A percentile compares a stretch with the other conserved stretches of the same genome.
Evolutionary conservation across 2,888 invertebrate species (phyloP).

Genomic region (Atethmia centrago): DNA sequence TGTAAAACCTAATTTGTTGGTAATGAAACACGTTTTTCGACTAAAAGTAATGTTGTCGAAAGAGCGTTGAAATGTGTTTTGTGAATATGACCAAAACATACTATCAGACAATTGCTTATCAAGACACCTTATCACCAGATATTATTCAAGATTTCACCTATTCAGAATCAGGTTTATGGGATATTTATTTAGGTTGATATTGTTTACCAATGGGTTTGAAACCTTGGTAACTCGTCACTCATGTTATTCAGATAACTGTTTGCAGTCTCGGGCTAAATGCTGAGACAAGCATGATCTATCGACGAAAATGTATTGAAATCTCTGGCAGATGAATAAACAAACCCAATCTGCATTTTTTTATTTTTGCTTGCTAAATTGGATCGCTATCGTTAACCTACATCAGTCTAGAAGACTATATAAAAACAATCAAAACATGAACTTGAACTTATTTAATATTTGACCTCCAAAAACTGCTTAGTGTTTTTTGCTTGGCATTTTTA

Average conservation of each 20-base stretch:
- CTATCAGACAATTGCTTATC: background rate
- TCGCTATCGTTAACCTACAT: slow-evolving; percentile 11
- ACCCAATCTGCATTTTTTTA: background rate
- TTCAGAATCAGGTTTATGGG: background rate
- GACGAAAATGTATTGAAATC: background rate
- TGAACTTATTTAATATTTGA: slow-evolving; percentile 34
- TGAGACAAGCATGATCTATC: background rate
- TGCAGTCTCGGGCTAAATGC: background rate
- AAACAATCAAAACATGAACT: background rate
- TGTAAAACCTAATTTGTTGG: slow-evolving; percentile 36
- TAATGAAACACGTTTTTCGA: slow-evolving; percentile 41
- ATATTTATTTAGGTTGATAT: slow-evolving; percentile 29
- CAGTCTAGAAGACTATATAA: background rate
- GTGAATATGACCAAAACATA: background rate
- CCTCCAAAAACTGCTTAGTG: background rate
- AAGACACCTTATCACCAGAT: slow-evolving; percentile 33
- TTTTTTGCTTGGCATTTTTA: slow-evolving; percentile 16
- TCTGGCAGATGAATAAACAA: background rate
- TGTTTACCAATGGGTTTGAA: slow-evolving; percentile 28
- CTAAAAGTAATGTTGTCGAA: slow-evolving; percentile 12
- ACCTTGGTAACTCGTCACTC: slow-evolving; percentile 17
- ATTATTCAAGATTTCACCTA: slow-evolving; percentile 16
- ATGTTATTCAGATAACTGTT: slow-evolving; percentile 6
- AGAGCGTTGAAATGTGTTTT: slow-evolving; percentile 14
- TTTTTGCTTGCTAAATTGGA: background rate